Percentiles rank a stretch among this genome's conserved stretches.
Evolutionary conservation across 2,888 invertebrate species (phyloP).

Genomic region (Brenthis hecate): DNA sequence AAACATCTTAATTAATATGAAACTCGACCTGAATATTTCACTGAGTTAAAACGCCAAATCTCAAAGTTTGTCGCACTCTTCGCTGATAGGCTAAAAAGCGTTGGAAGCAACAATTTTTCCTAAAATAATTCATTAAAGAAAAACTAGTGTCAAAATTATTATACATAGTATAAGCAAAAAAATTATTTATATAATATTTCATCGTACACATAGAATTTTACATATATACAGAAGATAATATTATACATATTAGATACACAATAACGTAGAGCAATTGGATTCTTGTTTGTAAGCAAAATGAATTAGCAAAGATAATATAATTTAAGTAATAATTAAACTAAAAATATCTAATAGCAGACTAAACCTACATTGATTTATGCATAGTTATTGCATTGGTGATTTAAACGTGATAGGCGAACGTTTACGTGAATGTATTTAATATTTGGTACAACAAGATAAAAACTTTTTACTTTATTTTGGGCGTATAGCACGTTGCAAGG

Average conservation of each 20-base stretch:
- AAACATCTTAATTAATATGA: slow-evolving; percentile 29
- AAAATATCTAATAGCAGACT: too few species aligned
- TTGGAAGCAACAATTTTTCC: slow-evolving; percentile 19
- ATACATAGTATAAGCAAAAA: neutral
- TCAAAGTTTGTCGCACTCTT: slow-evolving; percentile 15
- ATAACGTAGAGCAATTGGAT: too few species aligned
- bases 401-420: neutral
- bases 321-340: too few species aligned
- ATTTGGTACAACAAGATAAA: slow-evolving; percentile 10
- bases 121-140: slow-evolving; percentile 20
- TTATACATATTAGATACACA: too few species aligned
- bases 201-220: too few species aligned
- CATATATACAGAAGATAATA: too few species aligned
- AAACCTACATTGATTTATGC: too few species aligned
- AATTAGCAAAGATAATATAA: too few species aligned
- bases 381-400: too few species aligned
- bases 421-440: neutral
- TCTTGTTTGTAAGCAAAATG: too few species aligned
- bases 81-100: slow-evolving; percentile 21
- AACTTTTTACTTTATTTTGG: slow-evolving; percentile 15
- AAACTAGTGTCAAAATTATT: neutral
- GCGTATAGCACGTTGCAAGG: slow-evolving; percentile 64
- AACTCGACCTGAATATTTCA: slow-evolving; percentile 25
- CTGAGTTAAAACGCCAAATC: slow-evolving; percentile 29
- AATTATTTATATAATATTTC: too few species aligned